Conservation (phyloP, 2,113 vertebrate species). For the Neofelis nebulosa region DNA sequence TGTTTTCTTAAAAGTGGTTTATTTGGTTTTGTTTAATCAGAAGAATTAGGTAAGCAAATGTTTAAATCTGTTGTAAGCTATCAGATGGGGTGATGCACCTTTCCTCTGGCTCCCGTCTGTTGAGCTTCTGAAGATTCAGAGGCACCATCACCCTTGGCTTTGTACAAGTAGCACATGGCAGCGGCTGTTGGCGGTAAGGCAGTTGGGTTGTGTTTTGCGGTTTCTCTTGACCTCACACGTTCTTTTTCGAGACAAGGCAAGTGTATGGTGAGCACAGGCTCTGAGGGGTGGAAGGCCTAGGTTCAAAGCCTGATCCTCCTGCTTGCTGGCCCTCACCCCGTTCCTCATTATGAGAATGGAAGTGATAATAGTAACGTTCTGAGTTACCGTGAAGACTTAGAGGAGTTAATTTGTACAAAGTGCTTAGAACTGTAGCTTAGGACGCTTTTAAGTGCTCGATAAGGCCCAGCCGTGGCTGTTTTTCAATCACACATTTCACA, state of each 20-base stretch:
- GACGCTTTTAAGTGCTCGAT: not conserved
- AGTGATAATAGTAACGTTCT: not conserved
- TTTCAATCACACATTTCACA: not conserved
- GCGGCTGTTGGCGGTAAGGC: not conserved
- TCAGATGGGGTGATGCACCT: not conserved
- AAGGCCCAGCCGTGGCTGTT: not conserved
- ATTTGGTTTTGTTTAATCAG: not conserved
- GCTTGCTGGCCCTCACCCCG: too few species aligned
- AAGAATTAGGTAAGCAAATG: not conserved
- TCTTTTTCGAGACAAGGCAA: not conserved
- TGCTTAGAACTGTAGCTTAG: not conserved
- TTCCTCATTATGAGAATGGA: not conserved
- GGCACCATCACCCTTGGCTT: accelerated
- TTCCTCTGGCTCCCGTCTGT: not conserved
- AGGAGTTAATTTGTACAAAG: not conserved
- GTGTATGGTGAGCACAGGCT: not conserved
- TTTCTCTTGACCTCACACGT: not conserved
- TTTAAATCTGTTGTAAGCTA: not conserved
- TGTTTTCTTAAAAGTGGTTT: conserved; percentile 5
- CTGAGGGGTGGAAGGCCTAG: not conserved
- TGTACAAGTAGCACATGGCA: accelerated
- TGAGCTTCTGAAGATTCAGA: not conserved
- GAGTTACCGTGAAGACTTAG: not conserved
- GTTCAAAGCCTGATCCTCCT: not conserved
- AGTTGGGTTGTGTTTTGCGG: not conserved